These are phyloP conservation scores for Cromileptes altivelis DNA, from an alignment of 2,113 vertebrate genomes.

Conservation along the genomic window DNA sequence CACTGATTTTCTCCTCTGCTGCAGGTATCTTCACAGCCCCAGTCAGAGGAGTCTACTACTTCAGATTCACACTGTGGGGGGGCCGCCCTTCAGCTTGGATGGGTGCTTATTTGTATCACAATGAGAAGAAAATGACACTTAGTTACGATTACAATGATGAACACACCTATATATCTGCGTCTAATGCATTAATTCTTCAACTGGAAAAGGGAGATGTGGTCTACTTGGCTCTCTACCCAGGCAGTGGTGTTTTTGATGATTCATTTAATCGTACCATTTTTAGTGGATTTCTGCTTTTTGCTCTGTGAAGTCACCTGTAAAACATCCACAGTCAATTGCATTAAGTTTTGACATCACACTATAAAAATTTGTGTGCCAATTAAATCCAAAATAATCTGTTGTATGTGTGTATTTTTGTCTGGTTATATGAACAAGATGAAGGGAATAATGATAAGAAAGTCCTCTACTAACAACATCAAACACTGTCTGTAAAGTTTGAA, in stretches of 20 bases:
- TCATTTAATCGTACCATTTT: background rate
- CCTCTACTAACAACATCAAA: too few relatives aligned
- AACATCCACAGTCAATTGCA: background rate
- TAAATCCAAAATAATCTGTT: background rate
- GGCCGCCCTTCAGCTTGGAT: fast-evolving
- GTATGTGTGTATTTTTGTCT: background rate
- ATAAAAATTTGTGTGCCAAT: background rate
- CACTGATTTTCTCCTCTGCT: background rate
- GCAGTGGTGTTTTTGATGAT: background rate
- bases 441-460: background rate
- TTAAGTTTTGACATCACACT: background rate
- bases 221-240: background rate
- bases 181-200: conserved; percentile 19
- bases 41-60: conserved; percentile 24
- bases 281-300: conserved; percentile 13
- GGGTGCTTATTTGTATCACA: background rate
- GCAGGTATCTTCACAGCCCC: conserved; percentile 42
- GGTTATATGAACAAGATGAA: background rate
- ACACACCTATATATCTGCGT: background rate
- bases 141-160: background rate
- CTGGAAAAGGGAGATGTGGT: conserved; percentile 14
- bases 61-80: background rate
- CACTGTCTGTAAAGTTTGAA: background rate
- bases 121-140: background rate
- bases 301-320: background rate